Evolutionary conservation across 2,113 vertebrate genomes (phyloP).

Genomic region (Micronycteris hirsuta): DNA sequence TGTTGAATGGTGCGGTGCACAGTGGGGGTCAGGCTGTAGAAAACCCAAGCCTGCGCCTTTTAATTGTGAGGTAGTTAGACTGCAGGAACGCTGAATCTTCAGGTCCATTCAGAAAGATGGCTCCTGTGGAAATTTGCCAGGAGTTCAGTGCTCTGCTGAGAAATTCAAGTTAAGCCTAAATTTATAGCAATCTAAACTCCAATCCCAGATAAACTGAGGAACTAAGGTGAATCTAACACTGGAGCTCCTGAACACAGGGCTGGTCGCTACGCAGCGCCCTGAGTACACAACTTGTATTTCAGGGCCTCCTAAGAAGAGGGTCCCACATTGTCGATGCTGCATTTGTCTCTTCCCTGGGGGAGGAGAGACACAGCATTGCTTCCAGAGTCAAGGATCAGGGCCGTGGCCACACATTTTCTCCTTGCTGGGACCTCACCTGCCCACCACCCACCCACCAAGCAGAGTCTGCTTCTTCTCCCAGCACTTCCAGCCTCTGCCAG

Average conservation of each 20-base stretch:
- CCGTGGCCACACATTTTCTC: background rate
- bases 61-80: slow-evolving; percentile 63
- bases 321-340: background rate
- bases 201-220: slow-evolving; percentile 38
- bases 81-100: slow-evolving; percentile 46
- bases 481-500: slow-evolving; percentile 1
- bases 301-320: background rate
- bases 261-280: background rate
- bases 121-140: slow-evolving; percentile 67
- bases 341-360: background rate
- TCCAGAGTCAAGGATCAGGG: background rate
- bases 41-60: slow-evolving; percentile 50
- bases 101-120: slow-evolving; percentile 56
- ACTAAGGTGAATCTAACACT: slow-evolving; percentile 38
- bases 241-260: background rate
- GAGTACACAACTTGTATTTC: background rate
- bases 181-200: slow-evolving; percentile 64
- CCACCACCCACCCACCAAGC: background rate
- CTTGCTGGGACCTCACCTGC: background rate
- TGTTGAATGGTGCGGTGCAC: slow-evolving; percentile 36
- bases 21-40: slow-evolving; percentile 44
- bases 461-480: background rate
- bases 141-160: slow-evolving; percentile 65
- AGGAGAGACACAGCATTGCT: background rate
- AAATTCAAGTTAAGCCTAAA: slow-evolving; percentile 68